Base-by-base conservation (phyloP, 2,113 vertebrate genomes). In the Typhlomys cinereus region DNA sequence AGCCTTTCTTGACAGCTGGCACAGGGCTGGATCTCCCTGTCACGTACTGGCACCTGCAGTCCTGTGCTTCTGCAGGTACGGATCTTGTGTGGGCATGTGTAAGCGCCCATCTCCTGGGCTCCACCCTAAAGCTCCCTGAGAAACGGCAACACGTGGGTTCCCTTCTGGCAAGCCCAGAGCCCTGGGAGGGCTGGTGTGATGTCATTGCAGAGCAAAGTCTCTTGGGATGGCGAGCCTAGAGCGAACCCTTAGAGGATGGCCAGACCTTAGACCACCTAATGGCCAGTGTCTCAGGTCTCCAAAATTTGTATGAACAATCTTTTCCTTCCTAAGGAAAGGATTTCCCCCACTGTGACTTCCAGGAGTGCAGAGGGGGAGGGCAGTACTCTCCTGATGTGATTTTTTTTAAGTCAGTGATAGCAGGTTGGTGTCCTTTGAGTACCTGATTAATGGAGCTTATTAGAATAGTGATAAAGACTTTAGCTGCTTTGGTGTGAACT, bases 401-500 rank as follows among this genome's bases (percentile, higher is more conserved):
- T 66, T 87, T 66, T 87, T 74, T 59, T 44, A 88, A 92, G 50
- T 84, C 9, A 46, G 36, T 85, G 36, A 91, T 39, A 94, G 27
- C 5, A 75, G 46, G 54, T 4, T 78, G 57, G 48, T 27, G 75
- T 85, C 57, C 21, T 71, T 91, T 84, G 84, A 59, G 69, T 10
- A 54, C 48, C 4, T 85, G 62, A 88, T 69, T 81, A 84, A 70
- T 39, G 50, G 44, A 76, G 48, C 92, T 39, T 88, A 34, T 78
- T 82, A 76, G 69, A 71, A 39, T 64, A 83, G 86, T 74, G 52
- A 70, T 74, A 61, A 93, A 57, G 27, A 85, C 71, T 87, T 91
- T 80, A 89, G 86, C 61, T 61, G 18, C 25, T 74, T 85, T 39
- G 27, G 15, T 62, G 52, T 57, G 91, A 92, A 89, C 36, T 64